Evolutionary conservation across 2,888 invertebrate genomes (phyloP), one percentile per base, ranked within the genome.

Genomic region (Troides aeacus): DNA sequence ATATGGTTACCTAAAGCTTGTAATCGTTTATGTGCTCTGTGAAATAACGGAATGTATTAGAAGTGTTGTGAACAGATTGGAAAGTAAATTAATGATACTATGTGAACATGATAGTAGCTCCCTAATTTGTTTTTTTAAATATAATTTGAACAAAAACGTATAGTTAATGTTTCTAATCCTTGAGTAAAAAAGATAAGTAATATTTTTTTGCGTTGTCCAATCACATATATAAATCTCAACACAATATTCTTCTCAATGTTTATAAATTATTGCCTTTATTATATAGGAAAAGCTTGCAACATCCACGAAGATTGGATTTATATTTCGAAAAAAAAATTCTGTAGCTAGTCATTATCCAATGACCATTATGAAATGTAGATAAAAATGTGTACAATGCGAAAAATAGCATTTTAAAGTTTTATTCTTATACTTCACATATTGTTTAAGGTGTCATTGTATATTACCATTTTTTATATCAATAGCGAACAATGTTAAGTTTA

Each of bases 401-500:
- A 46, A 59, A 59, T 56, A 30, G 58, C 53, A 66, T 58, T 63
- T 23, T 3, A 58, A 42, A 70, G 57, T 74, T 71, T 72, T 74
- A 72, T 73, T 69, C 72, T 72, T 74, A 72, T 71, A 72, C 73
- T 71, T 72, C 71, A 69, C 68, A 68, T 70, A 72, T 66, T 65
- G 64, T 66, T 68, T 72, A 73, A 65, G 72, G 72, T 75, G 72
- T 71, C 79, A 81, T 80, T 82, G 81, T 82, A 85, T 77, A 81
- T 79, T 82, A 77, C 18, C 79, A 82, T 82, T 79, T 75, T 30
- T 73, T 70, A 74, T 72, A 74, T 78, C 78, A 72, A 76, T 75
- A 79, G 79, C 78, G 88, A 88, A 87, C 87, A 88, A 88, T 77
- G 12, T 74, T 84, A 83, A 81, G 77, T 75, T 76, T 81, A 76